phyloP scores from a whole-genome alignment of 1,140 invertebrate genomes.

The Drosophila kepulauana region DNA sequence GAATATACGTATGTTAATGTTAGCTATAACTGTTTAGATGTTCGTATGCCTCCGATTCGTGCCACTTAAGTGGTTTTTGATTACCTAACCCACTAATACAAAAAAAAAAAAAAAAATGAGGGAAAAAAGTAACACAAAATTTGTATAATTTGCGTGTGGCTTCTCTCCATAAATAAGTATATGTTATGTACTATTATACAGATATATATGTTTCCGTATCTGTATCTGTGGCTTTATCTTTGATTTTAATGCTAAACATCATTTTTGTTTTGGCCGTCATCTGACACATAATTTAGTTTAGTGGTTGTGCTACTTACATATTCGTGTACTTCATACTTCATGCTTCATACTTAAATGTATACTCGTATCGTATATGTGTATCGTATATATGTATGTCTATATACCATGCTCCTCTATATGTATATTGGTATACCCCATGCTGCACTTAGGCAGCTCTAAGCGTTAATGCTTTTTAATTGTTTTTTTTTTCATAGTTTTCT shows the following conservation, averaged over 20 bases:
- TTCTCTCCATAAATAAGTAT: slow-evolving; percentile 31
- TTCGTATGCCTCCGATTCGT: slow-evolving; percentile 24
- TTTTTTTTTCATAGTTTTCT: slow-evolving; percentile 43
- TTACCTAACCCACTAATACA: slow-evolving; percentile 31
- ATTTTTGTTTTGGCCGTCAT: slow-evolving; percentile 46
- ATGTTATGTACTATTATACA: slow-evolving; percentile 17
- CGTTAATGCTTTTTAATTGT: slow-evolving; percentile 79
- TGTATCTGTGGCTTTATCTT: slow-evolving; percentile 15
- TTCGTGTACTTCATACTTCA: too few species aligned
- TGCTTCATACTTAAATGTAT: slow-evolving; percentile 13
- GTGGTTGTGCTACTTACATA: slow-evolving; percentile 23
- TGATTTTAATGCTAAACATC: slow-evolving; percentile 25
- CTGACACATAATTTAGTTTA: slow-evolving; percentile 54
- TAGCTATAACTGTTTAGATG: slow-evolving; percentile 34
- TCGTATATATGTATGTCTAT: slow-evolving; percentile 17
- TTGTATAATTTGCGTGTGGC: slow-evolving; percentile 33
- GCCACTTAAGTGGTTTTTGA: slow-evolving; percentile 40
- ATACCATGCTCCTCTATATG: slow-evolving; percentile 19
- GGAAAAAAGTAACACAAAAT: slow-evolving; percentile 16
- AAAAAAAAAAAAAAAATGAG: background rate
- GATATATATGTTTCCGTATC: background rate
- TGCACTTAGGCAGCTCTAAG: slow-evolving; percentile 77
- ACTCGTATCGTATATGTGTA: slow-evolving; percentile 30
- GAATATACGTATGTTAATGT: slow-evolving; percentile 41
- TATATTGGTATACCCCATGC: slow-evolving; percentile 54